Conservation (phyloP, 2,888 invertebrate genomes). For the Ptycholaimellus sp. region DNA sequence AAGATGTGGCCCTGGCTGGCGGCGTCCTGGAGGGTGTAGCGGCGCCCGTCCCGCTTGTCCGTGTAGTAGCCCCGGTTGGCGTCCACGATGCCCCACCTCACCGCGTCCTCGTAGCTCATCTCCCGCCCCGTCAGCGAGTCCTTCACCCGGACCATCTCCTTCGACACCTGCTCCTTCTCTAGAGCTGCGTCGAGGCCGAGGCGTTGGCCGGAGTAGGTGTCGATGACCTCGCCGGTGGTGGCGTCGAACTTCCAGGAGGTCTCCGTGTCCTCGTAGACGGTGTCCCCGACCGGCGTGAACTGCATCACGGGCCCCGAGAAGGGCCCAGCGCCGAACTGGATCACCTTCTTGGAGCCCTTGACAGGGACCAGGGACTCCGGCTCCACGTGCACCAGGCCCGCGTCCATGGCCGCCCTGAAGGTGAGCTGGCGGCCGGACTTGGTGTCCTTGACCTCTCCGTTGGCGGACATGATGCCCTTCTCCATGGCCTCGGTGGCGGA, state of each 20-base stretch:
- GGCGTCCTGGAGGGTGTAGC: conserved; percentile 48
- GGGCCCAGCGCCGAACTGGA: conserved; percentile 21
- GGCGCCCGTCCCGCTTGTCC: conserved; percentile 19
- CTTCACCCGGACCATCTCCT: conserved; percentile 40
- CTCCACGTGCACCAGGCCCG: conserved; percentile 14
- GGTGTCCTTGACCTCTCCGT: conserved; percentile 14
- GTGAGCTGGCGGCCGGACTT: conserved; percentile 9
- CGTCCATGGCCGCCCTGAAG: conserved; percentile 20
- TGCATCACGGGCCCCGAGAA: conserved; percentile 20
- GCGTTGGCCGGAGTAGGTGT: conserved; percentile 39
- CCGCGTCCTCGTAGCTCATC: conserved; percentile 29
- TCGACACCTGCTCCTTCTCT: conserved; percentile 24
- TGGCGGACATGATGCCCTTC: conserved; percentile 36
- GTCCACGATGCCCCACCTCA: conserved; percentile 29
- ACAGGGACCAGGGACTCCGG: conserved; percentile 16
- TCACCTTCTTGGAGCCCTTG: conserved; percentile 16
- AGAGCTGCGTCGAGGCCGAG: conserved; percentile 45
- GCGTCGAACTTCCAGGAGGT: conserved; percentile 38
- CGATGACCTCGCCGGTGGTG: conserved; percentile 49
- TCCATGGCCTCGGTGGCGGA: conserved; percentile 61
- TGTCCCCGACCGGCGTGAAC: conserved; percentile 22
- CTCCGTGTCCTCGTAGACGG: conserved; percentile 20
- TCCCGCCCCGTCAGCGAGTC: conserved; percentile 46
- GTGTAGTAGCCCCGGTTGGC: conserved; percentile 19
- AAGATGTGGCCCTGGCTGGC: conserved; percentile 55